Base-by-base conservation (phyloP, 1,140 invertebrate genomes). In the Melipona quadrifasciata region DNA sequence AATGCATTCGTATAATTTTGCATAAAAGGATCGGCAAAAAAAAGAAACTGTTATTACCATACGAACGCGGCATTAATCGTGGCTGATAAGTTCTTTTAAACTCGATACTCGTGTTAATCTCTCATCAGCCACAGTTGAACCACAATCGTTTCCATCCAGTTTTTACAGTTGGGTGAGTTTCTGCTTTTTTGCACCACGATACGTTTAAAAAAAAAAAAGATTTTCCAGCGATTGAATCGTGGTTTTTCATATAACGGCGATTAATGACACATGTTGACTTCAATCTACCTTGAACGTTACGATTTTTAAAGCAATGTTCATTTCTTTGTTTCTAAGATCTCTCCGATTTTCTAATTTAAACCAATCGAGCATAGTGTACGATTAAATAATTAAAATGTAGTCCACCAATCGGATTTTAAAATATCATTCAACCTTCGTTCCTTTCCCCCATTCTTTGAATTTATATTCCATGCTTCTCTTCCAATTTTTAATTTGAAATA, bases 71-170 rank as follows among this genome's bases (percentile, higher is more conserved):
- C 47, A 51, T 72, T 72, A 72, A 72, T 72, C 70, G 70, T 16
- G 47, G 47, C n/a, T 72, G 53, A 72, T 72, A 51, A 53, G 39
- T 53, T 27, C 24, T 72, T 72, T 53, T 27, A 51, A 16, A 27
- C 47, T 72, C 47, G n/a, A 72, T 72, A 47, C 47, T 51, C 24
- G 70, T 51, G 70, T 51, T 72, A 27, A 71, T 71, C 70, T 71
- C 27, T 71, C 70, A 71, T 71, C 70, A 51, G n/a, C 39, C n/a
- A 19, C 70, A n/a, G 39, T 47, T 51, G 70, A 21, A 71, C 70
- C 47, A 71, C 47, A 71, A 6, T 19, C 70, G 70, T 71, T 71
- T 51, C 39, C 39, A 71, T 24, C 51, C 51, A 51, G 14, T 71
- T 71, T 51, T 71, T 71, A 71, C 70, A 71, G 24, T 71, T 51